phyloP scores from a whole-genome alignment of 2,888 invertebrate genomes.

The Tribolium freemani region DNA sequence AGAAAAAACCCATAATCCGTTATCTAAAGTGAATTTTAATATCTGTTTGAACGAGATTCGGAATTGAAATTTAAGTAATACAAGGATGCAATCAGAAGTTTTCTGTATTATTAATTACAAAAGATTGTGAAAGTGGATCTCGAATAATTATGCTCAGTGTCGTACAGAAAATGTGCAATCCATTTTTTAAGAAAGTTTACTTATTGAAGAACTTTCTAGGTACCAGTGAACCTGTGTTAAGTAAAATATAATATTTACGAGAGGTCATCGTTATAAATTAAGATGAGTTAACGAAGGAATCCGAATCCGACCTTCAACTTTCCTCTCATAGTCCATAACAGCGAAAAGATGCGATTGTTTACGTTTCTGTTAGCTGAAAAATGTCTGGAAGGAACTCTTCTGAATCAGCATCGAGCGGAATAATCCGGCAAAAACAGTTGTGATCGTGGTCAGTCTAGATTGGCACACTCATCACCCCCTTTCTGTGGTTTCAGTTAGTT shows the following conservation, averaged over 20 bases:
- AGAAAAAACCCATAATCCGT: not conserved
- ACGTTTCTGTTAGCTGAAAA: not conserved
- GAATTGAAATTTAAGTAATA: not conserved
- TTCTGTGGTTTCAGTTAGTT: not conserved
- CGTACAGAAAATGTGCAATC: not conserved
- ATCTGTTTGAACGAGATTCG: not conserved
- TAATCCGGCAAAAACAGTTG: not conserved
- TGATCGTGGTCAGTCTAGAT: not conserved
- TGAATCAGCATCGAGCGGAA: not conserved
- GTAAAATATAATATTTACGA: not conserved
- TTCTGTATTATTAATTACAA: not conserved
- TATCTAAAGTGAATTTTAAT: not conserved
- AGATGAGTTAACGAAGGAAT: not conserved
- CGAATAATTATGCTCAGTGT: not conserved
- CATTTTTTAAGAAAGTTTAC: constrained; percentile 4
- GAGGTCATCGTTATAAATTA: not conserved
- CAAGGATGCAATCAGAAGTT: not conserved
- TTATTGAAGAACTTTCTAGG: constrained; percentile 7
- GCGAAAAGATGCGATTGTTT: not conserved
- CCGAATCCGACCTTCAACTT: not conserved
- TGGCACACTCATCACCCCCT: not conserved
- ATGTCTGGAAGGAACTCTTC: not conserved
- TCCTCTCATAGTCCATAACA: not conserved
- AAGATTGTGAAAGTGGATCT: not conserved
- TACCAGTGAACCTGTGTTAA: not conserved